These are phyloP conservation scores for Tribolium madens DNA, from an alignment of 1,140 invertebrate species.

Conservation along the genomic window DNA sequence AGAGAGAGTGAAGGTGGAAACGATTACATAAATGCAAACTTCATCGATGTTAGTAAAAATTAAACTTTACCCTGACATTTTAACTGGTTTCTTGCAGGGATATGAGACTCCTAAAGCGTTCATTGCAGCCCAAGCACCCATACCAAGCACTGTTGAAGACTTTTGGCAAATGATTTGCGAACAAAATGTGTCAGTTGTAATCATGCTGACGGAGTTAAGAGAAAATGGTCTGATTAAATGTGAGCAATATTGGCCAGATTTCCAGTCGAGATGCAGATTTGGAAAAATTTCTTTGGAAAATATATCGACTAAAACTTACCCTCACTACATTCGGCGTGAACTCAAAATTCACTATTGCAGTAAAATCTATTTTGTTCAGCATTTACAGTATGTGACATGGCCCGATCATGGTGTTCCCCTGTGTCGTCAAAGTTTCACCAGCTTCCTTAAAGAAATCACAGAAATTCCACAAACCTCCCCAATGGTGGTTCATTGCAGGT, in stretches of 20 bases:
- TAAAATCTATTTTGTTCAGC: conserved; percentile 61
- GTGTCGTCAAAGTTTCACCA: conserved; percentile 69
- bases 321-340: conserved; percentile 68
- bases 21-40: conserved; percentile 52
- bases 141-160: conserved; percentile 76
- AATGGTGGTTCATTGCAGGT: conserved; percentile 17
- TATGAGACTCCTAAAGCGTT: conserved; percentile 76
- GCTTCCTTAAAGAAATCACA: conserved; percentile 64
- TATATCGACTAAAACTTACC: conserved; percentile 64
- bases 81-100: conserved; percentile 67
- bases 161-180: conserved; percentile 86
- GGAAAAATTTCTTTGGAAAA: conserved; percentile 66
- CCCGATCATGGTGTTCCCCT: conserved; percentile 73
- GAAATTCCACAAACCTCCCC: not conserved
- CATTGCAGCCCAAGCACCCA: conserved; percentile 83
- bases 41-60: conserved; percentile 44
- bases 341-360: conserved; percentile 68
- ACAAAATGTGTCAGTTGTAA: conserved; percentile 76
- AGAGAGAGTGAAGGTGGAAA: conserved; percentile 11
- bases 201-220: conserved; percentile 82
- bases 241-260: conserved; percentile 73
- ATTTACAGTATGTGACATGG: conserved; percentile 71
- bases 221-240: conserved; percentile 78
- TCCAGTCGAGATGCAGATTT: conserved; percentile 63
- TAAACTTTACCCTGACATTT: not conserved